A percentile compares a stretch with the other conserved stretches of the same genome.
These are phyloP conservation scores for Petrosia ficiformis DNA, from an alignment of 37 sponge, comb jelly and placozoan species.

Conservation along the genomic window DNA sequence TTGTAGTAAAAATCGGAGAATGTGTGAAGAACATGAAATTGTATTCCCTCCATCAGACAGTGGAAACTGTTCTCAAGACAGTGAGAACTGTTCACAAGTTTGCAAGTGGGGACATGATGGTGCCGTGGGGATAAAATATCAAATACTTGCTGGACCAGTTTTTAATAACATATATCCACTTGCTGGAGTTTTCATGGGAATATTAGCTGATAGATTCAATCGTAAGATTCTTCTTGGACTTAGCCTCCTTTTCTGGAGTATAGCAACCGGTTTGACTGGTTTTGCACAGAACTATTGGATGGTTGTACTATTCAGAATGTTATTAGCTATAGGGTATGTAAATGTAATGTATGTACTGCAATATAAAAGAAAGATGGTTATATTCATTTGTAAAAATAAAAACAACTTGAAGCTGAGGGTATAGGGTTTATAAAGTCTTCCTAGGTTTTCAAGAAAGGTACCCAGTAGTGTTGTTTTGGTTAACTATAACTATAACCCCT, in stretches of 20 bases:
- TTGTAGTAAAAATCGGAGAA: not conserved
- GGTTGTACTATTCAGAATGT: conserved; percentile 61
- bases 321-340: conserved; percentile 75
- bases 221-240: conserved; percentile 60
- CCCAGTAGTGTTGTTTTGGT: too few species aligned
- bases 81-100: not conserved
- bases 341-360: not conserved
- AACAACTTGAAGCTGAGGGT: too few species aligned
- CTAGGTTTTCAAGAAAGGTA: too few species aligned
- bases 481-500: too few species aligned
- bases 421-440: too few species aligned
- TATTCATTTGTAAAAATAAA: too few species aligned
- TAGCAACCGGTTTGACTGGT: conserved; percentile 59
- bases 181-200: conserved; percentile 69
- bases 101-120: conserved; percentile 63
- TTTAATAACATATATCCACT: conserved; percentile 80
- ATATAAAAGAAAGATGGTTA: too few species aligned
- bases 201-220: conserved; percentile 62
- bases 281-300: conserved; percentile 72
- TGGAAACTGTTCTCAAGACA: not conserved
- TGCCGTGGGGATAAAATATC: conserved; percentile 53
- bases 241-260: conserved; percentile 64
- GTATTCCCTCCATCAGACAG: not conserved
- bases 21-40: not conserved
- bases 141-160: conserved; percentile 82